Conservation (phyloP, 2,113 vertebrate species). For the Tupaia chinensis region DNA sequence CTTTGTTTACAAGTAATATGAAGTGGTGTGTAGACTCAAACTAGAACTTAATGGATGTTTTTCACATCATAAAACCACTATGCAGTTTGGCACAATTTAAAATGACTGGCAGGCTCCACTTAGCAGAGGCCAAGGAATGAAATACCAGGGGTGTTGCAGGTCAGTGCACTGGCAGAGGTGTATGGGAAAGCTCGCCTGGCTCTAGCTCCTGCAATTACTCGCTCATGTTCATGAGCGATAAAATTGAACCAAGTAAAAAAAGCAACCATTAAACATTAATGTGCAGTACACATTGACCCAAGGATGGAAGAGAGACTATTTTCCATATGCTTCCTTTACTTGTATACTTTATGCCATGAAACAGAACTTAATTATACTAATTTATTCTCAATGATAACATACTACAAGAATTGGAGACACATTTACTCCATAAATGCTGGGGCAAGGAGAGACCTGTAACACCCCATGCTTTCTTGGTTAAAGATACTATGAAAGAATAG, state of each 20-base stretch:
- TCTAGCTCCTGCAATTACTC: conserved; percentile 56
- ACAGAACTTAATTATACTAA: conserved; percentile 28
- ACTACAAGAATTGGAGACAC: background rate
- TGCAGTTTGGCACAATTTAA: conserved; percentile 78
- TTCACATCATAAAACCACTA: conserved; percentile 79
- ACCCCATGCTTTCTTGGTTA: conserved; percentile 21
- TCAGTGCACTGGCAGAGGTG: conserved; percentile 79
- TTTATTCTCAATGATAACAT: background rate
- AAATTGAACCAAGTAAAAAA: conserved; percentile 68
- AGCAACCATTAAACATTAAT: conserved; percentile 44
- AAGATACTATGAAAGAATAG: conserved; percentile 32
- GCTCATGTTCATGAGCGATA: conserved; percentile 65
- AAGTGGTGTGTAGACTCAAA: conserved; percentile 73
- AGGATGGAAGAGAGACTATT: conserved; percentile 7
- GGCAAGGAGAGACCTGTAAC: background rate
- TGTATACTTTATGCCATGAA: conserved; percentile 18
- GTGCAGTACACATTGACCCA: background rate
- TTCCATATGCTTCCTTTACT: conserved; percentile 59
- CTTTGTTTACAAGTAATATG: conserved; percentile 75
- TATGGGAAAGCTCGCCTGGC: conserved; percentile 66
- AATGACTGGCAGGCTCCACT: conserved; percentile 83
- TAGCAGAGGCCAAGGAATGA: conserved; percentile 79
- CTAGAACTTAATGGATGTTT: conserved; percentile 77
- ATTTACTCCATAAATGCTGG: conserved; percentile 31
- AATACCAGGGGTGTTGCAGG: conserved; percentile 79